A percentile compares a stretch with the other conserved stretches of the same genome.
phyloP scores from a whole-genome alignment of 2,797 vertebrate species.

The Darevskia nairensis region DNA sequence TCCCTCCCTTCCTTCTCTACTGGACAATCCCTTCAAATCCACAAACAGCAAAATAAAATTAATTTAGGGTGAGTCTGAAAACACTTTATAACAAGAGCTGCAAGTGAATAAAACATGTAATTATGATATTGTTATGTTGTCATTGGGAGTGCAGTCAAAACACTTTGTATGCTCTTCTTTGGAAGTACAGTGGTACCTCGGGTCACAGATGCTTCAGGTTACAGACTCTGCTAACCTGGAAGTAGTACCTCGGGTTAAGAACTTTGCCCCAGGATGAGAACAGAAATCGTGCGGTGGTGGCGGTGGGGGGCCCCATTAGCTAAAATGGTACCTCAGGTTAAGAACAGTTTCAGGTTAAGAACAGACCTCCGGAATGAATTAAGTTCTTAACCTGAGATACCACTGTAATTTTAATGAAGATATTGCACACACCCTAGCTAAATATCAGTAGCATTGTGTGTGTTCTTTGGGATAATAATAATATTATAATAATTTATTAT shows the following conservation, averaged over 20 bases:
- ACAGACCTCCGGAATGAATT: too few relatives aligned
- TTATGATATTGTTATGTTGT: conserved; percentile 20
- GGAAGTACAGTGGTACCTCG: background rate
- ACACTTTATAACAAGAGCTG: conserved; percentile 22
- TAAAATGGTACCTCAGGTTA: too few relatives aligned
- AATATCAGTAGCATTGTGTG: conserved; percentile 34
- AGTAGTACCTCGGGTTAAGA: too few relatives aligned
- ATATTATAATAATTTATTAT: too few relatives aligned
- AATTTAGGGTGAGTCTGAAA: conserved; percentile 28
- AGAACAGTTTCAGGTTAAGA: too few relatives aligned
- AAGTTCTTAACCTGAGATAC: too few relatives aligned
- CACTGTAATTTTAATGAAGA: conserved; percentile 33
- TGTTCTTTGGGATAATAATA: background rate
- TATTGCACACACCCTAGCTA: conserved; percentile 22
- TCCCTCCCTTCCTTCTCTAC: conserved; percentile 3
- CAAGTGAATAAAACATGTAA: conserved; percentile 48
- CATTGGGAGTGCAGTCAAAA: conserved; percentile 35
- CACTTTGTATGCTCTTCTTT: conserved; percentile 18
- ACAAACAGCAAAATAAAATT: conserved; percentile 37
- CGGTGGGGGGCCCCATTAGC: too few relatives aligned
- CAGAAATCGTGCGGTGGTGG: too few relatives aligned
- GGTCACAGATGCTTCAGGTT: too few relatives aligned
- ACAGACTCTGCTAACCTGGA: too few relatives aligned
- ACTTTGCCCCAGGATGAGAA: too few relatives aligned
- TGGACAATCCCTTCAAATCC: conserved; percentile 16